Base-by-base conservation (phyloP, 2,888 invertebrate genomes). In the Mythimna ferrago region DNA sequence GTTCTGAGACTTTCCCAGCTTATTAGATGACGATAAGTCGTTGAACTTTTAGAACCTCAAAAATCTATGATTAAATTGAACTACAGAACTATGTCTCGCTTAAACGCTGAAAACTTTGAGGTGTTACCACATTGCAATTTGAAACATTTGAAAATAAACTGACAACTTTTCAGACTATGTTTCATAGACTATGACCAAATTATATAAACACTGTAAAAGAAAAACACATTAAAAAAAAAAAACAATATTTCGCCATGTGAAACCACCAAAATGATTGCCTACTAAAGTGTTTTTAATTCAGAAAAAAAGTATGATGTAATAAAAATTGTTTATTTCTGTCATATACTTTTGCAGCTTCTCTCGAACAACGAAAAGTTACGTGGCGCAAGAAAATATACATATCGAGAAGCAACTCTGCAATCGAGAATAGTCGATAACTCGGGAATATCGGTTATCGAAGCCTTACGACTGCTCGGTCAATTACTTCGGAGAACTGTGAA, bases 401-500 rank as follows among this genome's bases (percentile, higher is more conserved):
- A 44, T 61, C 56, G 21, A 54, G 26, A 77, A 67, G 48, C 26
- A n/a, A 54, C 61, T 70, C 32, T 53, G 66, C 66, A 56, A 66
- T 76, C 58, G 54, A 76, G 76, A 66, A 16, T 26, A 10, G 9
- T 79, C 56, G 62, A 61, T 66, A 35, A 26, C 19, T 48, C n/a
- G 26, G 19, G 38, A 53, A 60, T 66, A 72, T 73, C 38, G 68
- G 44, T 57, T 73, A 64, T 60, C 53, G 79, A 82, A 82, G 58
- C 75, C 81, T 48, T 77, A 73, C 44, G 62, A 68, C 48, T 38
- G 60, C 67, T 14, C 58, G 19, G 54, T 41, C 65, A 78, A 78
- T 72, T 70, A 80, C 66, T 69, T 61, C 58, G 41, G 26, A 70
- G 78, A 76, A 66, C 54, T 53, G 32, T 65, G 64, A 65, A 76